Base-by-base conservation (phyloP, 2,797 vertebrate genomes). In the Cetoscarus ocellatus region DNA sequence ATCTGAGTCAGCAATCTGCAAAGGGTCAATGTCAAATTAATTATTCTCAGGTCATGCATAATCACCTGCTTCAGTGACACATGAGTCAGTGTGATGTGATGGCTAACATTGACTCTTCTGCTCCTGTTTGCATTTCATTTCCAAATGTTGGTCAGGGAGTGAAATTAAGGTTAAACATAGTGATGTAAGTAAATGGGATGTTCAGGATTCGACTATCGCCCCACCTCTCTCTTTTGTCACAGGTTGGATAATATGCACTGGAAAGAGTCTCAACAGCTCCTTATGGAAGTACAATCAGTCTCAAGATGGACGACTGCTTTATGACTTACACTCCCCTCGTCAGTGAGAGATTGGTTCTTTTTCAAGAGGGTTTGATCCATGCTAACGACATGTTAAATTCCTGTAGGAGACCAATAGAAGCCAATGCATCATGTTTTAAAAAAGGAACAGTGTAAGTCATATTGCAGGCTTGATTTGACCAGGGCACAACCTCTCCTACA, bases 231-330 rank as follows among this genome's bases (percentile, higher is more conserved):
- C 92, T 92, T 94, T 92, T 86, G 84, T 85, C 92, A 92, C 87
- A 84, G 88, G 82, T 82, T 91, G 84, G 82, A 92, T 79, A 91
- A 92, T 89, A 73, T 91, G 87, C 90, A 86, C 70, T 92, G 88
- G 91, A 95, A 91, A 81, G 88, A 95, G 91, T 88, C 93, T 92
- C 92, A 87, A 92, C 92, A 75, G 69, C 90, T 92, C 90, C 90
- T 91, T 73, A 92, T 88, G 86, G 74, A 89, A 86, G 91, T 82
- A 88, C 87, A 92, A 83, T 92, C 89, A 93, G 85, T 93, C 90
- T 92, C 81, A 91, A 93, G 85, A 94, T 93, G 92, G 86, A 93
- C n/a, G 49, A 91, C 88, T 93, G 94, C 89, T 88, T 94, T 95
- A 95, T 93, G 92, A 93, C 93, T 93, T 90, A 91, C 91, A 86